These are phyloP conservation scores for Acestrorhynchus altus DNA, from an alignment of 2,797 vertebrate species.

Conservation along the genomic window DNA sequence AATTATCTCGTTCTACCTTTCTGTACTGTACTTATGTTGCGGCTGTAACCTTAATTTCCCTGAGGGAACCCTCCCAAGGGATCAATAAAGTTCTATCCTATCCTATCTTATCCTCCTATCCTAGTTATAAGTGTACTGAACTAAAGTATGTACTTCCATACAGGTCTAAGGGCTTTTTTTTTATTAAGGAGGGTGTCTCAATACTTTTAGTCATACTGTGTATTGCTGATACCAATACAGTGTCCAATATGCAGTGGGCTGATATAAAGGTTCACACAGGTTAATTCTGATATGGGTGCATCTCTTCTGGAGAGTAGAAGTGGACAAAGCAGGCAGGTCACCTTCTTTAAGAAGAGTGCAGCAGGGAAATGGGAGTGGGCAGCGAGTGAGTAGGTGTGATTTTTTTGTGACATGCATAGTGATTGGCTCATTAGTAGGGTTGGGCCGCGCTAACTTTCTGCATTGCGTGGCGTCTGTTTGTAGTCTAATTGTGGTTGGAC, in stretches of 20 bases:
- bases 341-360: conserved; percentile 14
- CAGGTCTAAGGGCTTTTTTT: no score
- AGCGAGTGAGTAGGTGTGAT: conserved; percentile 26
- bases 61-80: no score
- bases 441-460: conserved; percentile 32
- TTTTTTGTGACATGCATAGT: conserved; percentile 28
- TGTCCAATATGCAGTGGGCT: not conserved
- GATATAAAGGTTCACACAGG: no score
- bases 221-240: not conserved
- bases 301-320: not conserved
- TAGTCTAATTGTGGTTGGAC: conserved; percentile 55
- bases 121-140: no score
- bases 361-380: conserved; percentile 15
- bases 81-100: no score
- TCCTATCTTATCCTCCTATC: no score
- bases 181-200: no score
- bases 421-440: conserved; percentile 54
- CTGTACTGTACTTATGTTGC: no score
- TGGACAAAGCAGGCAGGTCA: not conserved
- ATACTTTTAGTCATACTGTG: no score
- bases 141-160: no score
- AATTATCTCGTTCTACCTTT: no score
- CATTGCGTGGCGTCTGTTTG: conserved; percentile 16
- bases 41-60: no score
- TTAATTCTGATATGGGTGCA: not conserved